Percentiles rank a stretch among this genome's conserved stretches.
Conservation (phyloP, 2,113 vertebrate species). For the Eublepharis macularius region DNA sequence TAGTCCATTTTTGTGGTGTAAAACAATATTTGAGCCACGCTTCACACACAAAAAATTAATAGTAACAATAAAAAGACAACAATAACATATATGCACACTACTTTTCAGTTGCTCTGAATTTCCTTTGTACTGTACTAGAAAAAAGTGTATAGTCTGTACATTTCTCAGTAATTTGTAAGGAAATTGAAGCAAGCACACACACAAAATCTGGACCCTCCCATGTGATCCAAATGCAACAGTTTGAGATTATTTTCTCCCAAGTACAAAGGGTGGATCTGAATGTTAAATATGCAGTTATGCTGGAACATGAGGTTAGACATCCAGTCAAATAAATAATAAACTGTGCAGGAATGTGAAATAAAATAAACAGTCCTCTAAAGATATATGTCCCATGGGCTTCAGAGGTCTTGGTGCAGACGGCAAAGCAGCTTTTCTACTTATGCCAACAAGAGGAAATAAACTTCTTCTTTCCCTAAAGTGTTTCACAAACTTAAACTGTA, state of each 20-base stretch:
- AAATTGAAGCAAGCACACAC: neutral
- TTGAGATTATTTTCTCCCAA: conserved; percentile 9
- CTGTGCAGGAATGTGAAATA: conserved; percentile 47
- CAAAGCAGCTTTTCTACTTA: conserved; percentile 8
- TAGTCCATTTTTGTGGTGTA: neutral
- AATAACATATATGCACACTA: neutral
- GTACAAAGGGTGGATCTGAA: conserved; percentile 43
- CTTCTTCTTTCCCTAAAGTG: neutral
- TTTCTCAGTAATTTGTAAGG: neutral
- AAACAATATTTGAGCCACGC: too few relatives aligned
- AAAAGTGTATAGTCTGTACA: too few relatives aligned
- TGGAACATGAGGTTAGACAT: conserved; percentile 44
- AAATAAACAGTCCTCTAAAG: conserved; percentile 56
- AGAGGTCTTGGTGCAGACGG: conserved; percentile 32
- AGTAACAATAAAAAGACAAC: too few relatives aligned
- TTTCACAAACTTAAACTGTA: conserved; percentile 32
- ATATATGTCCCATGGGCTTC: conserved; percentile 28
- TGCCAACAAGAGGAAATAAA: conserved; percentile 36
- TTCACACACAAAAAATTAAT: too few relatives aligned
- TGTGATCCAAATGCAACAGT: neutral
- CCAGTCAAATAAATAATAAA: conserved; percentile 57
- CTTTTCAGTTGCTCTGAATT: neutral
- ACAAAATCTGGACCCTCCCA: conserved; percentile 10
- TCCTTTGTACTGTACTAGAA: neutral
- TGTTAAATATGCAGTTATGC: conserved; percentile 53